Percentiles rank a stretch among this genome's conserved stretches.
Evolutionary conservation across 2,888 invertebrate genomes (phyloP).

Genomic region (Chaetogeoica ovagalla): DNA sequence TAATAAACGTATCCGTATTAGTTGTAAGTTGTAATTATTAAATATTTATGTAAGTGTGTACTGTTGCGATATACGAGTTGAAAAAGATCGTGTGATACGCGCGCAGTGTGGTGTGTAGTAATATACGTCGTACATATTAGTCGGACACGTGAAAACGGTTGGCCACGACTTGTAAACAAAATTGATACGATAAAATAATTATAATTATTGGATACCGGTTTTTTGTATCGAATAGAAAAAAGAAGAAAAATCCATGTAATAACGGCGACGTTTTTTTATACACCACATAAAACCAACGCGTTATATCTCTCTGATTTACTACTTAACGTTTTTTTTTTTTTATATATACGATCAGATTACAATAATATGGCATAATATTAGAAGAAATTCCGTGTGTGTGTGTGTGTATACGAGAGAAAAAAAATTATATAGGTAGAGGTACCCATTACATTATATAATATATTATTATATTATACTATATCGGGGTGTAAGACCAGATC

Average conservation of each 20-base stretch:
- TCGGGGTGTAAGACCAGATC: not conserved
- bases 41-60: too few relatives aligned
- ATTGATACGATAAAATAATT: conserved; percentile 8
- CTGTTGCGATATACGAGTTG: not conserved
- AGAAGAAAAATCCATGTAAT: conserved; percentile 27
- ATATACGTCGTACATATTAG: not conserved
- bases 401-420: not conserved
- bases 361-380: conserved; percentile 5
- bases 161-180: conserved; percentile 14
- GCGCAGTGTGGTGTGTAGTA: too few relatives aligned
- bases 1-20: too few relatives aligned
- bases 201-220: conserved; percentile 19
- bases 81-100: not conserved
- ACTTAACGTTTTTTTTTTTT: not conserved
- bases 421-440: not conserved
- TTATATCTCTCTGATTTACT: conserved; percentile 20
- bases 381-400: not conserved
- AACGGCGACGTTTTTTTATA: conserved; percentile 6
- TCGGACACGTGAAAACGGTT: not conserved
- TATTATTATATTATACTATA: too few relatives aligned
- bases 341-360: not conserved
- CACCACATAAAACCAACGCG: not conserved
- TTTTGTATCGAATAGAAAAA: conserved; percentile 12
- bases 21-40: too few relatives aligned
- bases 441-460: too few relatives aligned